A percentile compares a stretch with the other conserved stretches of the same genome.
phyloP scores from a whole-genome alignment of 2,797 vertebrate species.

The Chelonia mydas region DNA sequence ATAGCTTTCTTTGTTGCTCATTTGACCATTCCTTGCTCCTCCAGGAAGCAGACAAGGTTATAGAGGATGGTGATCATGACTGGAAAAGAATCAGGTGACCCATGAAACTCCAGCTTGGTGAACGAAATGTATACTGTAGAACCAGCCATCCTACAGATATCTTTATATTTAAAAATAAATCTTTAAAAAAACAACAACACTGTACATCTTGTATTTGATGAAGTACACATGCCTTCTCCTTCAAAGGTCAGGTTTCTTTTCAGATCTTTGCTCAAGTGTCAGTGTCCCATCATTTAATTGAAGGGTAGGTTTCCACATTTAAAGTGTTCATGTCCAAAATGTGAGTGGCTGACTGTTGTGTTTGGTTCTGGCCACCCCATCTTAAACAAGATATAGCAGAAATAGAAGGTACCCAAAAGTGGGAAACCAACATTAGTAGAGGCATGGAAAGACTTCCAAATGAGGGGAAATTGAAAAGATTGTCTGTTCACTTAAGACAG shows the following conservation, averaged over 20 bases:
- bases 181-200: neutral
- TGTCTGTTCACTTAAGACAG: neutral
- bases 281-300: neutral
- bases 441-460: neutral
- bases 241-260: neutral
- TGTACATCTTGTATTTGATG: neutral
- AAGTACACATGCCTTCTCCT: neutral
- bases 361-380: neutral
- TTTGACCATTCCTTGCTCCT: slow-evolving; percentile 74
- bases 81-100: slow-evolving; percentile 75
- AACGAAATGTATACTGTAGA: slow-evolving; percentile 27
- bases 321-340: neutral
- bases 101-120: slow-evolving; percentile 51
- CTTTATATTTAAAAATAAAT: slow-evolving; percentile 19
- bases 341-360: neutral
- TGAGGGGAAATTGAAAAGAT: neutral
- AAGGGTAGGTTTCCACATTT: neutral
- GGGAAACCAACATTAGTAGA: neutral
- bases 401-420: neutral
- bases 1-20: slow-evolving; percentile 60
- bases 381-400: neutral
- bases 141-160: slow-evolving; percentile 1
- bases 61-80: slow-evolving; percentile 66
- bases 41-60: slow-evolving; percentile 75
- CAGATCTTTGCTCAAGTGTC: neutral